A percentile compares a stretch with the other conserved stretches of the same genome.
phyloP scores from a whole-genome alignment of 2,797 vertebrate genomes.

The Staurois parvus region DNA sequence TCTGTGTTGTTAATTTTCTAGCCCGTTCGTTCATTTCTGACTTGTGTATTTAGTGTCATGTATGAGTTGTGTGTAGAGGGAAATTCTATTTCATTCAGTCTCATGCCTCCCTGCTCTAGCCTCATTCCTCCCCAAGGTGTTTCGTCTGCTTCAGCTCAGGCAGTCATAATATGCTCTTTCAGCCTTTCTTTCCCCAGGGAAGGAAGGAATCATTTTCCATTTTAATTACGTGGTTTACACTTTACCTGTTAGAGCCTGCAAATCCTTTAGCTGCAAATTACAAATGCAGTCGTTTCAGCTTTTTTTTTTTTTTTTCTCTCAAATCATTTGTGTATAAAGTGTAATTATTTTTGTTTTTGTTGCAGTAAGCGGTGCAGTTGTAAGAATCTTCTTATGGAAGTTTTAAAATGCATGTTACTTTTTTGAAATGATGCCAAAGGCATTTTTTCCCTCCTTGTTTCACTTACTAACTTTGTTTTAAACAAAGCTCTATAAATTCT shows the following conservation, averaged over 20 bases:
- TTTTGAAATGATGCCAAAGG: not conserved
- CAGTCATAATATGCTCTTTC: constrained; percentile 25
- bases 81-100: not conserved
- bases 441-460: not conserved
- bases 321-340: not conserved
- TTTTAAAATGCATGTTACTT: not conserved
- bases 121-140: not conserved
- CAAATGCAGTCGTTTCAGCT: not conserved
- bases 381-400: not conserved
- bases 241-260: constrained; percentile 21
- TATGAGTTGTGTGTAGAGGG: constrained; percentile 7
- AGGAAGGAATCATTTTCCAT: constrained; percentile 41
- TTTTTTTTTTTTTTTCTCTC: too few relatives aligned
- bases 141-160: constrained; percentile 17
- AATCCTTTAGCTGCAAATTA: not conserved
- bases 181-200: constrained; percentile 12
- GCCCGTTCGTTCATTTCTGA: not conserved
- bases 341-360: not conserved
- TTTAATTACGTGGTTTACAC: constrained; percentile 15
- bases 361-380: not conserved
- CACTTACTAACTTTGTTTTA: not conserved
- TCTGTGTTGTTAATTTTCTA: not conserved
- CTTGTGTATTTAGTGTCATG: constrained; percentile 1
- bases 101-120: not conserved
- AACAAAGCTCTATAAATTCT: not conserved